These are phyloP conservation scores for Acestrorhynchus altus DNA, from an alignment of 2,797 vertebrate species.

Conservation along the genomic window DNA sequence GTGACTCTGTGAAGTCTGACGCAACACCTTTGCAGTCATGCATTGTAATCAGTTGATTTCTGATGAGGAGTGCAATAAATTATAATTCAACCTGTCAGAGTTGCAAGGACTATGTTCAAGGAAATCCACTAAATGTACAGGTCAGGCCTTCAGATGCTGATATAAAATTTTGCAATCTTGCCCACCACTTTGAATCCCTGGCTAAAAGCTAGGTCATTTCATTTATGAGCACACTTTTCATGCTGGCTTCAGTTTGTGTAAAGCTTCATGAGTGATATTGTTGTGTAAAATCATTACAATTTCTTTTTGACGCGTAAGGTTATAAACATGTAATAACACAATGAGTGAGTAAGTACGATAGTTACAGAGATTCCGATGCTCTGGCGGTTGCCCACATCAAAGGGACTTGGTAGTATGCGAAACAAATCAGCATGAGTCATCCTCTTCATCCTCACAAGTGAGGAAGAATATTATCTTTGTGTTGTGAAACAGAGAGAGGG, in stretches of 20 bases:
- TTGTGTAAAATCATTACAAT: constrained; percentile 4
- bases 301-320: constrained; percentile 28
- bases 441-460: constrained; percentile 50
- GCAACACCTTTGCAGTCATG: too few relatives aligned
- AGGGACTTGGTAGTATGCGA: constrained; percentile 63
- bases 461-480: constrained; percentile 43
- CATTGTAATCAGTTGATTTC: too few relatives aligned
- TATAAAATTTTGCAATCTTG: too few relatives aligned
- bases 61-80: too few relatives aligned
- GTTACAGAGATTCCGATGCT: constrained; percentile 59
- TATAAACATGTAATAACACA: background rate
- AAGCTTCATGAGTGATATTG: background rate
- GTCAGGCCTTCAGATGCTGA: too few relatives aligned
- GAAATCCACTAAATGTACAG: too few relatives aligned
- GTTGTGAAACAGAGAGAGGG: background rate
- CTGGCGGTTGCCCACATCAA: constrained; percentile 76
- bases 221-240: background rate
- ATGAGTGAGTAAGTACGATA: constrained; percentile 53
- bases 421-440: constrained; percentile 77
- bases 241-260: background rate
- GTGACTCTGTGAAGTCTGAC: too few relatives aligned
- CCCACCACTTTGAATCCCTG: too few relatives aligned
- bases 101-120: too few relatives aligned
- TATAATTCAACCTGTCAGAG: too few relatives aligned
- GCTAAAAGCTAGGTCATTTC: background rate